A percentile compares a stretch with the other conserved stretches of the same genome.
These are phyloP conservation scores for Pteria penguin DNA, from an alignment of 2,888 invertebrate genomes.

Conservation along the genomic window DNA sequence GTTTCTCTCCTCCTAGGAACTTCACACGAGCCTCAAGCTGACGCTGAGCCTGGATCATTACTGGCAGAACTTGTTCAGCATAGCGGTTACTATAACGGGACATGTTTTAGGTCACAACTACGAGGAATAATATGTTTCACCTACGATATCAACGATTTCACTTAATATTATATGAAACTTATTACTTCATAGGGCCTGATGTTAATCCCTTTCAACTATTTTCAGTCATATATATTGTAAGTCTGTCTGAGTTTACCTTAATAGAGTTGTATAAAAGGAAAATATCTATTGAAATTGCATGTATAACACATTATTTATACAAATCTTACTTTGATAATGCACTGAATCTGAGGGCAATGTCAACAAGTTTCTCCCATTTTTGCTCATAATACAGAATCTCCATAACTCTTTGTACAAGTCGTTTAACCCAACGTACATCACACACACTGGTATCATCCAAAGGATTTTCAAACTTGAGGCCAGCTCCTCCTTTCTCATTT, in stretches of 20 bases:
- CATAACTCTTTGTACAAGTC: conserved; percentile 72
- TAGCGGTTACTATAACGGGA: conserved; percentile 76
- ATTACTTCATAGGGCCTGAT: no score
- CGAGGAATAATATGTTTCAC: no score
- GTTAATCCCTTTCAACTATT: no score
- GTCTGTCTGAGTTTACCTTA: no score
- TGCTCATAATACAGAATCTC: conserved; percentile 76
- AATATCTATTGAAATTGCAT: no score
- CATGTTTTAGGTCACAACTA: no score
- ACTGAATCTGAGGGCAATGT: conserved; percentile 78
- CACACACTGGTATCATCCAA: conserved; percentile 74
- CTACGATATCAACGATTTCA: no score
- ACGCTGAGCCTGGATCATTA: conserved; percentile 77
- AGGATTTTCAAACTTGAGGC: conserved; percentile 76
- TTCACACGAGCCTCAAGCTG: conserved; percentile 66
- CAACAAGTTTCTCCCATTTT: conserved; percentile 79
- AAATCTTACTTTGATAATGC: conserved; percentile 76
- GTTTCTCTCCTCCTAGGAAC: conserved; percentile 62
- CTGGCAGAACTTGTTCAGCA: conserved; percentile 76
- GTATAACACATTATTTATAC: no score
- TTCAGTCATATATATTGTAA: no score
- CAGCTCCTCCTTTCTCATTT: conserved; percentile 75
- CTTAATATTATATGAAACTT: no score
- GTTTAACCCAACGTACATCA: conserved; percentile 73
- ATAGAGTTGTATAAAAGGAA: no score